Conservation (phyloP, 2,113 vertebrate genomes). For the Heterotis niloticus region DNA sequence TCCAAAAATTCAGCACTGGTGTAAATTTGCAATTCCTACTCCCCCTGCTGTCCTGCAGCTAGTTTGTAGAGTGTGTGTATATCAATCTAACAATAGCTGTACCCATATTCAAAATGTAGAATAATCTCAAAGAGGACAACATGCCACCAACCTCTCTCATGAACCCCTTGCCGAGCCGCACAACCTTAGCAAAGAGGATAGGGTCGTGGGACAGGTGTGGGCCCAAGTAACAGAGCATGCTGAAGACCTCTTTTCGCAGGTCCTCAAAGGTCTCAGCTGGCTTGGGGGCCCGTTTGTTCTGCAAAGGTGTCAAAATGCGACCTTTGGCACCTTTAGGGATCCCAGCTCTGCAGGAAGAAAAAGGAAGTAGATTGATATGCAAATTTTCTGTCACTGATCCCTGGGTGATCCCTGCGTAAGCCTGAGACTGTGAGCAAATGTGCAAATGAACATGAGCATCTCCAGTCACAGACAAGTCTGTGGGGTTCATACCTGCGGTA, state of each 20-base stretch:
- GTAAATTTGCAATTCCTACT: too few species aligned
- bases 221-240: slow-evolving; percentile 94
- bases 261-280: slow-evolving; percentile 86
- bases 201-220: slow-evolving; percentile 94
- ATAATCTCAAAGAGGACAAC: too few species aligned
- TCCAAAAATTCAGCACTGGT: too few species aligned
- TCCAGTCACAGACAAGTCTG: too few species aligned
- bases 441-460: background rate
- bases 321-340: slow-evolving; percentile 93
- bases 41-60: too few species aligned
- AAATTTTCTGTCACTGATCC: too few species aligned
- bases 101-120: too few species aligned
- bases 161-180: slow-evolving; percentile 91
- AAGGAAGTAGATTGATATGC: background rate
- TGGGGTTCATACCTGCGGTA: slow-evolving; percentile 77
- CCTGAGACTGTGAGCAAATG: too few species aligned
- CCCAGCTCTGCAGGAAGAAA: slow-evolving; percentile 70
- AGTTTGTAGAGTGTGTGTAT: too few species aligned
- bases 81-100: too few species aligned
- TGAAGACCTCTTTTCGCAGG: slow-evolving; percentile 84
- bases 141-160: slow-evolving; percentile 86
- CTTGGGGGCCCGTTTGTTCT: slow-evolving; percentile 77
- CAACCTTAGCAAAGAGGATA: slow-evolving; percentile 91
- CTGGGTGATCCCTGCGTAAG: too few species aligned
- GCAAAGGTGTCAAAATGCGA: slow-evolving; percentile 67